phyloP scores from a whole-genome alignment of 2,113 vertebrate genomes.

The Colius striatus region DNA sequence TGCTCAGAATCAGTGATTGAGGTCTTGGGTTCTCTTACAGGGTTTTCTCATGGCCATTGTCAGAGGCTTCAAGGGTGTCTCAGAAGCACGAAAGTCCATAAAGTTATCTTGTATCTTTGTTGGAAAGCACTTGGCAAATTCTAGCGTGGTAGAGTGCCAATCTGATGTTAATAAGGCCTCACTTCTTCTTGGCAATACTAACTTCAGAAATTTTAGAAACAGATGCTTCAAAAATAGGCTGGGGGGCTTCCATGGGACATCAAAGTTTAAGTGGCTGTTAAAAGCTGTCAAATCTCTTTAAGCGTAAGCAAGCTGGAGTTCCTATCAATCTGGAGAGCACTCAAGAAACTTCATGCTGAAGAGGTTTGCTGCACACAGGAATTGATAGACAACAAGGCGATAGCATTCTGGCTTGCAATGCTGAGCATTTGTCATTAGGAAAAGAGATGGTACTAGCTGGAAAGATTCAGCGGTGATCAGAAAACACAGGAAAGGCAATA shows the following conservation, averaged over 20 bases:
- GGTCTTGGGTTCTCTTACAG: not conserved
- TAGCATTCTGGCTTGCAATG: not conserved
- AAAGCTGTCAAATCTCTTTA: conserved; percentile 72
- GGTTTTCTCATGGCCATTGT: not conserved
- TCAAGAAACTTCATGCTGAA: conserved; percentile 72
- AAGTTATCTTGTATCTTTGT: conserved; percentile 61
- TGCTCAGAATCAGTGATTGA: not conserved
- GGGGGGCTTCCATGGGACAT: conserved; percentile 68
- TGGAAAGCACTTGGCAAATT: conserved; percentile 63
- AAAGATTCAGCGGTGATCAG: not conserved
- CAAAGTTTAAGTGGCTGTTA: conserved; percentile 73
- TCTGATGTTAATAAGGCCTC: conserved; percentile 67
- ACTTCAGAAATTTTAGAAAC: conserved; percentile 70
- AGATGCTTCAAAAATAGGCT: conserved; percentile 73
- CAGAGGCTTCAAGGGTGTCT: not conserved
- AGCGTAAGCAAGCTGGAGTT: conserved; percentile 63
- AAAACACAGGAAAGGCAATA: not conserved
- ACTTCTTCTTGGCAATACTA: conserved; percentile 51
- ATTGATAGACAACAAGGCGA: not conserved
- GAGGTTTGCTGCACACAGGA: conserved; percentile 5
- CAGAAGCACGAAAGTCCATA: conserved; percentile 13
- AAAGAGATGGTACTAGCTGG: not conserved
- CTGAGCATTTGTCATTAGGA: not conserved
- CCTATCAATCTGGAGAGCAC: conserved; percentile 67
- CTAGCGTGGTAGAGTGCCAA: conserved; percentile 49